Percentiles rank a stretch among this genome's conserved stretches.
phyloP scores from a whole-genome alignment of 1,140 invertebrate genomes.

The Pachyrhynchus sulphureomaculatus region DNA sequence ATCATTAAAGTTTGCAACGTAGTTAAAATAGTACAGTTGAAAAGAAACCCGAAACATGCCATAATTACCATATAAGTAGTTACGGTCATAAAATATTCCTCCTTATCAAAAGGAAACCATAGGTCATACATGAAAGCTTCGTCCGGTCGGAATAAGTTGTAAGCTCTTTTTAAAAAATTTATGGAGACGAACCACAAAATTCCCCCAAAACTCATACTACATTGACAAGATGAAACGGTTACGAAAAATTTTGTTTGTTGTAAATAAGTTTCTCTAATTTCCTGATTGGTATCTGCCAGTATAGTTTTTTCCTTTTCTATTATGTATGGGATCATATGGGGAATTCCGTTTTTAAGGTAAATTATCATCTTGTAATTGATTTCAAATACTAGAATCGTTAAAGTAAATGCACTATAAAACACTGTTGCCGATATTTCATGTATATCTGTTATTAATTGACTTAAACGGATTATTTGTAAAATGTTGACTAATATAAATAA shows the following conservation, averaged over 20 bases:
- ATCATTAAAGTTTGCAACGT: neutral
- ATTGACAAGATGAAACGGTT: neutral
- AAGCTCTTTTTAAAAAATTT: neutral
- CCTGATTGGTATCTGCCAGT: neutral
- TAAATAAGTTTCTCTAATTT: neutral
- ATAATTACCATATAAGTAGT: neutral
- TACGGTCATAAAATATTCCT: neutral
- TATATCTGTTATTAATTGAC: neutral
- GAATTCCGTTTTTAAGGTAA: constrained; percentile 11
- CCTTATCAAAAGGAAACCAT: constrained; percentile 5
- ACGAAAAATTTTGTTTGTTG: neutral
- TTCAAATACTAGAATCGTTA: constrained; percentile 9
- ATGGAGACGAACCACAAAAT: neutral
- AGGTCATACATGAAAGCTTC: constrained; percentile 6
- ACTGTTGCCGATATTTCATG: neutral
- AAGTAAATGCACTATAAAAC: neutral
- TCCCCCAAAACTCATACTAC: neutral
- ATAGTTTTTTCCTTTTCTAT: neutral
- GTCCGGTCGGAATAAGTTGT: neutral
- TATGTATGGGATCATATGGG: neutral
- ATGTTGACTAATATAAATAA: neutral
- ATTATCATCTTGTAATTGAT: constrained; percentile 14
- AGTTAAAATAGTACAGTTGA: neutral
- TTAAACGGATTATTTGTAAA: neutral
- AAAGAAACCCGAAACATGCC: neutral